Percentiles rank a stretch among this genome's conserved stretches.
Conservation (phyloP, 2,797 vertebrate species). For the Kryptopterus vitreolus region DNA sequence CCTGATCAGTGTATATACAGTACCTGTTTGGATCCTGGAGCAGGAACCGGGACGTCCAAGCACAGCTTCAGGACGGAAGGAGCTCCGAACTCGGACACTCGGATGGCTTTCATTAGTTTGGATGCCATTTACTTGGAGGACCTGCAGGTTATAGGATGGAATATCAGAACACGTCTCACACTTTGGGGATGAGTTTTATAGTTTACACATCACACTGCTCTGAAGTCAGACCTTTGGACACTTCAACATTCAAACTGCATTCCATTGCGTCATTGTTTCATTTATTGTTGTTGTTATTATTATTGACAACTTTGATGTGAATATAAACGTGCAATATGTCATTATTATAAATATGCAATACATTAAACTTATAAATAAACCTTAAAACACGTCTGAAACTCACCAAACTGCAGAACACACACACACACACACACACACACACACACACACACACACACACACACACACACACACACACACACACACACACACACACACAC, state of each 20-base stretch:
- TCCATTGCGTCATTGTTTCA: too few relatives aligned
- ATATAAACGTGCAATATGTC: too few relatives aligned
- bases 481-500: too few relatives aligned
- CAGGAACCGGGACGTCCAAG: conserved; percentile 73
- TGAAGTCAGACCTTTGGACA: not conserved
- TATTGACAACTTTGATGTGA: too few relatives aligned
- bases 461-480: too few relatives aligned
- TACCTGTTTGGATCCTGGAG: conserved; percentile 81
- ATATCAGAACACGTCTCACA: not conserved
- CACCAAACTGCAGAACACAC: conserved; percentile 3
- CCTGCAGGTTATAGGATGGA: not conserved
- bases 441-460: too few relatives aligned
- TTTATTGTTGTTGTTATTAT: too few relatives aligned
- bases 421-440: too few relatives aligned
- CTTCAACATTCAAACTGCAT: too few relatives aligned
- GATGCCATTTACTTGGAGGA: conserved; percentile 66
- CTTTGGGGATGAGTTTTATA: too few relatives aligned
- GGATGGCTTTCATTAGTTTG: conserved; percentile 83
- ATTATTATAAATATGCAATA: too few relatives aligned
- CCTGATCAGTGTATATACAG: not conserved
- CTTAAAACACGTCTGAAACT: not conserved
- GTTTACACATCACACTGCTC: too few relatives aligned
- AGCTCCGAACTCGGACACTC: conserved; percentile 85
- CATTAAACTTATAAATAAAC: not conserved
- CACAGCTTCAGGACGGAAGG: conserved; percentile 83